A percentile compares a stretch with the other conserved stretches of the same genome.
These are phyloP conservation scores for Zosterops hypoxanthus DNA, from an alignment of 2,113 vertebrate species.

Conservation along the genomic window DNA sequence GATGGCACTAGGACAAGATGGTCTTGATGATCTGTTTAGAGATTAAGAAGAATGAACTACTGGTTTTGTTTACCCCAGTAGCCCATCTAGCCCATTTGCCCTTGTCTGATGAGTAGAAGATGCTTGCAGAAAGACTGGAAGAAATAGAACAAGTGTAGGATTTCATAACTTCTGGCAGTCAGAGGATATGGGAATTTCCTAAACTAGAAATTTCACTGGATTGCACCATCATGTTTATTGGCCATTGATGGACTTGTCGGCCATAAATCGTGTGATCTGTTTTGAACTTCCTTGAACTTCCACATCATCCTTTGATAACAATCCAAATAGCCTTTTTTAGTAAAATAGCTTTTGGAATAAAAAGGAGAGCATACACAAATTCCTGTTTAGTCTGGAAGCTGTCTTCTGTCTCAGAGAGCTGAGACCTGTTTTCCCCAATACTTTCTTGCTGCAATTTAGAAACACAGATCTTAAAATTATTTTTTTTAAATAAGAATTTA, in stretches of 20 bases:
- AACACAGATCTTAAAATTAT: background rate
- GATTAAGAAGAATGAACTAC: background rate
- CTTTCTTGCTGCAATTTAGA: background rate
- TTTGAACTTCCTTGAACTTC: slow-evolving; percentile 28
- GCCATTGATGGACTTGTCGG: background rate
- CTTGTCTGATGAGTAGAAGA: background rate
- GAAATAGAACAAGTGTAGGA: background rate
- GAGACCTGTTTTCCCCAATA: background rate
- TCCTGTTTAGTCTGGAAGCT: background rate
- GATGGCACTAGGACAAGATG: background rate
- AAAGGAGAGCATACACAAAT: background rate
- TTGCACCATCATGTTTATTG: slow-evolving; percentile 43
- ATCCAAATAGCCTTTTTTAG: slow-evolving; percentile 7
- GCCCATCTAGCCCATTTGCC: background rate
- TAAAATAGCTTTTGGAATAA: slow-evolving; percentile 25
- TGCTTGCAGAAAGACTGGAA: background rate
- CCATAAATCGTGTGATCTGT: background rate
- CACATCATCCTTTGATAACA: background rate
- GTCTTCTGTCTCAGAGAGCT: background rate
- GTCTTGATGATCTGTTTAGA: background rate
- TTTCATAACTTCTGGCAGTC: slow-evolving; percentile 23
- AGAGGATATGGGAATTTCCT: slow-evolving; percentile 21
- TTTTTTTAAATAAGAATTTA: background rate
- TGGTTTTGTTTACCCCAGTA: background rate
- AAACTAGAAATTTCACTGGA: slow-evolving; percentile 36